phyloP scores from a whole-genome alignment of 2,113 vertebrate genomes.

The Muntiacus muntjak region DNA sequence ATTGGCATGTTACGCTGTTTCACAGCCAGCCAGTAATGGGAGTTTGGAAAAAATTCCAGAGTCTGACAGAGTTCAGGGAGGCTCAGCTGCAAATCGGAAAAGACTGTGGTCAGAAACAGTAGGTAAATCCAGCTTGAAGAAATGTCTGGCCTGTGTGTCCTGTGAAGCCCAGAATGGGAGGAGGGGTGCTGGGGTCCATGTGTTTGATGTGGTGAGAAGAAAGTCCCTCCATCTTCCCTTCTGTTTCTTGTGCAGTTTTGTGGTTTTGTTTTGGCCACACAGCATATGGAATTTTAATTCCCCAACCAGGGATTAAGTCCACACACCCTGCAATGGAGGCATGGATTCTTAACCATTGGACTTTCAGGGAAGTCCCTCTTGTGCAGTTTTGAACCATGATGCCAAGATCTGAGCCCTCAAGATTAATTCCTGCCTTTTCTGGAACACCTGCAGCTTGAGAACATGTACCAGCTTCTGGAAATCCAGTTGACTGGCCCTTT shows the following conservation, averaged over 20 bases:
- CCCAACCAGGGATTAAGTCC: background rate
- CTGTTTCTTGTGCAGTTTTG: background rate
- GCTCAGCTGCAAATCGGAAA: constrained; percentile 1
- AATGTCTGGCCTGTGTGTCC: background rate
- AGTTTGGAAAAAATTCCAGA: constrained; percentile 37
- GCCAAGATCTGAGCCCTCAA: background rate
- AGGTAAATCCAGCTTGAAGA: background rate
- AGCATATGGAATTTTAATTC: background rate
- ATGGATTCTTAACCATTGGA: background rate
- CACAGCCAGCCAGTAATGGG: constrained; percentile 41
- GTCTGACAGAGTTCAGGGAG: constrained; percentile 34
- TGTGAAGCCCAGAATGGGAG: background rate
- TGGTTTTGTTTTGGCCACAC: background rate
- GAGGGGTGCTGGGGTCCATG: fast-evolving
- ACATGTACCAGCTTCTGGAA: background rate
- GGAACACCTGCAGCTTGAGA: background rate
- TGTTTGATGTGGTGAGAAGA: background rate
- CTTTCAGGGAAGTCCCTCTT: background rate
- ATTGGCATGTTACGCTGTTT: constrained; percentile 58
- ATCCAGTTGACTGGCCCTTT: background rate
- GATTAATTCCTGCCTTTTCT: background rate
- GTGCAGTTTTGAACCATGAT: background rate
- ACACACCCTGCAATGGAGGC: background rate
- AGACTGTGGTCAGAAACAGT: background rate
- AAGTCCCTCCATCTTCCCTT: background rate